Percentiles rank a stretch among this genome's conserved stretches.
Evolutionary conservation across 2,113 vertebrate species (phyloP).

Genomic region (Pachycephala philippinensis): DNA sequence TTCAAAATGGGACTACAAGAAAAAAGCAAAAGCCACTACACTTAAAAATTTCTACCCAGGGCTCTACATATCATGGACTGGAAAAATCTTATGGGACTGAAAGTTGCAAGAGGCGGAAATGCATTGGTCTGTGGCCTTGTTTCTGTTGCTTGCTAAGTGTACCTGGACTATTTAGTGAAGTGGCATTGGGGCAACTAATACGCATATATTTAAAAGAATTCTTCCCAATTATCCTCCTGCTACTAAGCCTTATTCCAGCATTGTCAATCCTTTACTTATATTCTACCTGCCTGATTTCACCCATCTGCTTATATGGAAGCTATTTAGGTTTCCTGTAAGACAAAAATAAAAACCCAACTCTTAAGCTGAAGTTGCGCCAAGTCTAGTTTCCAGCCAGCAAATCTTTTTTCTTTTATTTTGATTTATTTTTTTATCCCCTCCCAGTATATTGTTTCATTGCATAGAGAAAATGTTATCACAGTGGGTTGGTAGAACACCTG

Average conservation of each 20-base stretch:
- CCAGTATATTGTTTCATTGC: slow-evolving; percentile 4
- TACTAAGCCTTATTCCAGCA: not conserved
- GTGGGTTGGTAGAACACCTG: slow-evolving; percentile 44
- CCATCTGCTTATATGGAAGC: not conserved
- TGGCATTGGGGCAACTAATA: not conserved
- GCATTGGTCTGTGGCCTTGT: not conserved
- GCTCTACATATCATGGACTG: not conserved
- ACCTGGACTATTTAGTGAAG: not conserved
- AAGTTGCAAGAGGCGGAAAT: not conserved
- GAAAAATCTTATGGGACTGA: not conserved
- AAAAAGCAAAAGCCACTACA: not conserved
- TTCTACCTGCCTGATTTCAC: not conserved
- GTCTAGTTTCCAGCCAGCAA: not conserved
- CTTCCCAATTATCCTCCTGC: not conserved
- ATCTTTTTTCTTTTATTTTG: not conserved
- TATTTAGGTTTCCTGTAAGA: not conserved
- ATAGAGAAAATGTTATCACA: not conserved
- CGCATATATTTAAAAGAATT: not conserved
- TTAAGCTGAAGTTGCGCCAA: not conserved
- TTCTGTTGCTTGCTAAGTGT: not conserved
- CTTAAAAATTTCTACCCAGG: not conserved
- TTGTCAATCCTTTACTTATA: not conserved
- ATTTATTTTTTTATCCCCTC: not conserved
- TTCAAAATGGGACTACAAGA: not conserved
- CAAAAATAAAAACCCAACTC: not conserved